Conservation (phyloP, 2,797 vertebrate species). For the Trachurus trachurus region DNA sequence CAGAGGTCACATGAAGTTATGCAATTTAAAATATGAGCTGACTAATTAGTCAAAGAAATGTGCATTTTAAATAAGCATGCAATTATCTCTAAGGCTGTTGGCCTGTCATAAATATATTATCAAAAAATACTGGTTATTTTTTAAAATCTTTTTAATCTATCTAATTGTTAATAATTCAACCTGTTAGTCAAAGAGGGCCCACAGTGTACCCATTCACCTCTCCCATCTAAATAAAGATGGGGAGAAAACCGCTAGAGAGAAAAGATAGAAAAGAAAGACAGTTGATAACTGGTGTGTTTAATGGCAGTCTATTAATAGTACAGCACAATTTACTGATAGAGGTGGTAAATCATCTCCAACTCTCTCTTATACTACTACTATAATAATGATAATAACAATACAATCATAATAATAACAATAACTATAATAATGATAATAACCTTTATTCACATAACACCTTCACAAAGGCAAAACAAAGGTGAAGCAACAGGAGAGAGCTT, state of each 20-base stretch:
- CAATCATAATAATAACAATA: neutral
- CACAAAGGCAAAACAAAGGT: neutral
- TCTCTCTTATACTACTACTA: constrained; percentile 13
- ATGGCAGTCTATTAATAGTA: constrained; percentile 24
- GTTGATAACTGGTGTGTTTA: constrained; percentile 23
- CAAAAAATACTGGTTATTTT: neutral
- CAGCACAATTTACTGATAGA: neutral
- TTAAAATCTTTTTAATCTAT: neutral
- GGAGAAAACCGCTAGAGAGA: constrained; percentile 3
- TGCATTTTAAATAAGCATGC: constrained; percentile 38
- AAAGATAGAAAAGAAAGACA: constrained; percentile 15
- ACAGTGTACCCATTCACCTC: constrained; percentile 4
- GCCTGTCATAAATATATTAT: constrained; percentile 12
- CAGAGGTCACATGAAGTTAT: constrained; percentile 22
- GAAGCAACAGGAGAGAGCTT: neutral
- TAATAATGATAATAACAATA: neutral
- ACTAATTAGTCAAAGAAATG: constrained; percentile 39
- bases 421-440: neutral
- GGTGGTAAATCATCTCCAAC: neutral
- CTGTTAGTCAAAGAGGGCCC: constrained; percentile 24
- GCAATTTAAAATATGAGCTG: constrained; percentile 29
- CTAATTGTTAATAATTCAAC: neutral
- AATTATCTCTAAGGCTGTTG: constrained; percentile 20
- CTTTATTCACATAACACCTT: neutral
- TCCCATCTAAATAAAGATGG: constrained; percentile 22